Conservation (phyloP, 2,888 invertebrate species). For the Drosophila vallismaia region DNA sequence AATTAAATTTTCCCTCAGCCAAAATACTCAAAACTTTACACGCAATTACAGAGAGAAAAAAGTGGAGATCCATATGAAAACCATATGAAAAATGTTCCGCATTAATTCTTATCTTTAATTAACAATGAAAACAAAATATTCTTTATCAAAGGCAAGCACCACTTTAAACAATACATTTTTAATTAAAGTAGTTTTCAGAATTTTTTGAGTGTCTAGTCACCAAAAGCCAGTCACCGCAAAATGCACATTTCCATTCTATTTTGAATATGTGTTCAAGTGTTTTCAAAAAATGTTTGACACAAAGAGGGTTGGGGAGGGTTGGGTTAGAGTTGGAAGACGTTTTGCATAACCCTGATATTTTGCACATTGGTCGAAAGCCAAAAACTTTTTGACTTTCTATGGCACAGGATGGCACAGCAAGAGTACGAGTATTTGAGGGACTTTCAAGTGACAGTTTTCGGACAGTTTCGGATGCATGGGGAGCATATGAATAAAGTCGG, state of each 20-base stretch:
- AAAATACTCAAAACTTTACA: conserved; percentile 30
- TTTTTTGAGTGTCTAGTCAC: conserved; percentile 6
- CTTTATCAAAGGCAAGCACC: neutral
- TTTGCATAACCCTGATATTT: conserved; percentile 59
- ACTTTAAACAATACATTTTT: neutral
- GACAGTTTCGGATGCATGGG: conserved; percentile 47
- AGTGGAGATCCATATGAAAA: neutral
- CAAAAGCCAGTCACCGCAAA: conserved; percentile 18
- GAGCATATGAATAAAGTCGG: conserved; percentile 64
- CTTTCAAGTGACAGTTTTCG: conserved; percentile 66
- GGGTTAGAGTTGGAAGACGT: conserved; percentile 12
- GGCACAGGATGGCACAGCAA: conserved; percentile 13
- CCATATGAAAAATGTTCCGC: neutral
- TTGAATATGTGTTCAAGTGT: conserved; percentile 61
- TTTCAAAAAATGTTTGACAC: conserved; percentile 40
- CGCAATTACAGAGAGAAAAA: conserved; percentile 13
- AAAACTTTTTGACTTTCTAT: conserved; percentile 64
- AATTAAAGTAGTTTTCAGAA: neutral
- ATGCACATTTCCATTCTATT: conserved; percentile 60
- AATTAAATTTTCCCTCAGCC: conserved; percentile 59
- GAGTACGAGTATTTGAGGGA: conserved; percentile 17
- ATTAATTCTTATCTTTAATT: neutral
- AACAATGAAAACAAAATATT: neutral
- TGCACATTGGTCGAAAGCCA: conserved; percentile 49
- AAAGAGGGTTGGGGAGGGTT: conserved; percentile 54